A percentile compares a stretch with the other conserved stretches of the same genome.
phyloP scores from a whole-genome alignment of 2,113 vertebrate species.

The Edolisoma coerulescens region DNA sequence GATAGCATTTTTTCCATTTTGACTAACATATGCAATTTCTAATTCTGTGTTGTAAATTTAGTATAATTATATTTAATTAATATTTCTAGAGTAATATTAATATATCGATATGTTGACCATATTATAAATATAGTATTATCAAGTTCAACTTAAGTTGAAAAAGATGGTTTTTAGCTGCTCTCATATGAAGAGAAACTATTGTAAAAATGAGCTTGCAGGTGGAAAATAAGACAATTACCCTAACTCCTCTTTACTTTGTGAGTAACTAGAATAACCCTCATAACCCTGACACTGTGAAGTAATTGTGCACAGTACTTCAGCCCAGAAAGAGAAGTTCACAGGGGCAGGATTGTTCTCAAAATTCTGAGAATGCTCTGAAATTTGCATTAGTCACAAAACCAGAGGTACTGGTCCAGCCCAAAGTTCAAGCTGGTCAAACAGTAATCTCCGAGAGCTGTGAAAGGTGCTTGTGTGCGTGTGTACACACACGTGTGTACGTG shows the following conservation, averaged over 20 bases:
- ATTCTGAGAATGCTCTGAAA: not conserved
- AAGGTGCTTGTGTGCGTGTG: not conserved
- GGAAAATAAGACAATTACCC: not conserved
- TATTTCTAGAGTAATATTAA: not conserved
- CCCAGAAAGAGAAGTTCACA: not conserved
- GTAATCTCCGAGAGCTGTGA: not conserved
- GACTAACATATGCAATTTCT: not conserved
- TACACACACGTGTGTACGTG: accelerated
- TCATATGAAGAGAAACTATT: not conserved
- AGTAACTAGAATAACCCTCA: not conserved
- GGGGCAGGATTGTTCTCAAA: not conserved
- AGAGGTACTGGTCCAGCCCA: not conserved
- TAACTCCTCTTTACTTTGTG: not conserved
- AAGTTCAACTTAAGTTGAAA: not conserved
- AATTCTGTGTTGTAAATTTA: not conserved
- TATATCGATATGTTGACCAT: not conserved
- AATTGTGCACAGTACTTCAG: not conserved
- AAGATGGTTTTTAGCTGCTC: not conserved
- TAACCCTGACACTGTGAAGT: not conserved
- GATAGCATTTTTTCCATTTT: not conserved
- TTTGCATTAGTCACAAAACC: not conserved
- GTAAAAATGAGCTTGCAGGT: not conserved
- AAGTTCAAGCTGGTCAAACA: not conserved
- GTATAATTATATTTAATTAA: not conserved
- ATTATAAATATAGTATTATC: not conserved